Conservation (phyloP, 2,888 invertebrate genomes). For the Hemicrepidius hirtus region DNA sequence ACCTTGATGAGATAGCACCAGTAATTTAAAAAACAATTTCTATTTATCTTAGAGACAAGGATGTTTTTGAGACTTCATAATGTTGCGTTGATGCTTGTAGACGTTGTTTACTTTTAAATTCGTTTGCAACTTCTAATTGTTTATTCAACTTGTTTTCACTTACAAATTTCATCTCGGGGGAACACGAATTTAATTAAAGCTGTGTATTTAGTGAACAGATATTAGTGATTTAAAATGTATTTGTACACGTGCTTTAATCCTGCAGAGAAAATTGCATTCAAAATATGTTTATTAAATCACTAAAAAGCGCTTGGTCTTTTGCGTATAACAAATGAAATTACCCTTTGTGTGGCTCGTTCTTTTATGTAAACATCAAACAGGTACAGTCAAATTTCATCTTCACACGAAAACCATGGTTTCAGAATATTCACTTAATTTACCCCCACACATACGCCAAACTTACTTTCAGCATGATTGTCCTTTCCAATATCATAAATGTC, state of each 20-base stretch:
- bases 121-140: slow-evolving; percentile 5
- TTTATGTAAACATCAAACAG: slow-evolving; percentile 8
- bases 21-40: neutral
- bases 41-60: neutral
- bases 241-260: neutral
- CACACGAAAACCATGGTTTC: neutral
- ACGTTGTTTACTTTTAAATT: neutral
- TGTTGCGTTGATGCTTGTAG: neutral
- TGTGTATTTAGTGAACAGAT: neutral
- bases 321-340: slow-evolving; percentile 11
- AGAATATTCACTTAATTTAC: neutral
- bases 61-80: neutral
- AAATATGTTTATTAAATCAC: slow-evolving; percentile 13
- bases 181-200: slow-evolving; percentile 10
- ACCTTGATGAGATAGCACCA: neutral
- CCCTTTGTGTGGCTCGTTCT: neutral
- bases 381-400: neutral
- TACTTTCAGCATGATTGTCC: too few relatives aligned
- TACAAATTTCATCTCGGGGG: neutral
- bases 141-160: neutral
- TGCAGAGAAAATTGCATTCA: neutral
- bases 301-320: neutral
- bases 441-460: too few relatives aligned
- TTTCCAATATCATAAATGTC: too few relatives aligned
- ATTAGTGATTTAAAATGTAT: neutral